Percentiles rank a stretch among this genome's conserved stretches.
Evolutionary conservation across 2,797 vertebrate species (phyloP).

Genomic region (Carcharodon carcharias): DNA sequence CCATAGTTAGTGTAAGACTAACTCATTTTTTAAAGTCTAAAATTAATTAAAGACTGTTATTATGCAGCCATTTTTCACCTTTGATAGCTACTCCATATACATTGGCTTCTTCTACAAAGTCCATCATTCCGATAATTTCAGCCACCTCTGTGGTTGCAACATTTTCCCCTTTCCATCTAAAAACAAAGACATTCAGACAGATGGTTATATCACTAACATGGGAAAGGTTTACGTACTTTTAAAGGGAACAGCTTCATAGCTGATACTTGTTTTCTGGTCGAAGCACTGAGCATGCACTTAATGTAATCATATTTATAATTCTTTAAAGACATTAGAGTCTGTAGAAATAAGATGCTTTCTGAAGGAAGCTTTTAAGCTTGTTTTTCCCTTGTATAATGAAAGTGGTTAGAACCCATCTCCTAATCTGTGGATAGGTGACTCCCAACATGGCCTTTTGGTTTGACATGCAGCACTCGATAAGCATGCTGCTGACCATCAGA

Average conservation of each 20-base stretch:
- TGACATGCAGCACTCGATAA: not conserved
- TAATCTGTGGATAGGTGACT: not conserved
- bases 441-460: not conserved
- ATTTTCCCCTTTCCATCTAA: constrained; percentile 50
- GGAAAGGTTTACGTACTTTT: not conserved
- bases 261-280: not conserved
- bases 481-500: not conserved
- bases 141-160: constrained; percentile 43
- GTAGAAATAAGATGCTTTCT: not conserved
- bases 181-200: constrained; percentile 9
- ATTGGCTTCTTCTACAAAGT: constrained; percentile 46
- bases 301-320: not conserved
- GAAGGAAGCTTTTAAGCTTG: not conserved
- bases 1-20: not conserved
- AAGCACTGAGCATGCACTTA: not conserved
- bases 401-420: not conserved
- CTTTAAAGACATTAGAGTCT: not conserved
- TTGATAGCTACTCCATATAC: constrained; percentile 39
- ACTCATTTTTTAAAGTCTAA: not conserved
- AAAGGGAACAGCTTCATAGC: not conserved
- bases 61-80: constrained; percentile 5
- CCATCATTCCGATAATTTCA: constrained; percentile 40
- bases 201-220: not conserved
- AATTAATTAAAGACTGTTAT: not conserved
- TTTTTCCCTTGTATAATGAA: not conserved